A percentile compares a stretch with the other conserved stretches of the same genome.
These are phyloP conservation scores for Vollenhovia emeryi DNA, from an alignment of 1,140 invertebrate genomes.

Conservation along the genomic window DNA sequence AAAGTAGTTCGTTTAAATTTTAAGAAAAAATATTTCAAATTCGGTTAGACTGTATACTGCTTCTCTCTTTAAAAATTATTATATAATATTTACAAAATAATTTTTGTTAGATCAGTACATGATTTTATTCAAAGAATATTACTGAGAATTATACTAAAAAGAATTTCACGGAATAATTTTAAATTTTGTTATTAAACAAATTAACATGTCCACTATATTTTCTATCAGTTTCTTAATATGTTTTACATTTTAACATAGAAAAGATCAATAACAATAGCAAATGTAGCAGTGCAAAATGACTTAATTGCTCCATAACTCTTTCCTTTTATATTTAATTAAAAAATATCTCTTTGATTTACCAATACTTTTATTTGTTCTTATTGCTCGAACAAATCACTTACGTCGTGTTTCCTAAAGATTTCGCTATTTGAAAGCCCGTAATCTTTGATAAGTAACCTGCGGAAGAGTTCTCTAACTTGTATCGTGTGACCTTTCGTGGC, in stretches of 20 bases:
- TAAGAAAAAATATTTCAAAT: not conserved
- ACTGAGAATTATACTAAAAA: not conserved
- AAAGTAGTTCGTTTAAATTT: not conserved
- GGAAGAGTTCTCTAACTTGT: slow-evolving; percentile 73
- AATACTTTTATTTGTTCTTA: slow-evolving; percentile 5
- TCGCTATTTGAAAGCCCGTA: slow-evolving; percentile 62
- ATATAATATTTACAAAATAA: not conserved
- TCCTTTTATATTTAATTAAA: not conserved
- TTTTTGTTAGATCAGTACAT: not conserved
- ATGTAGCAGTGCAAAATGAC: not conserved
- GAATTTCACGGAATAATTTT: not conserved
- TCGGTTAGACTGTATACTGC: not conserved
- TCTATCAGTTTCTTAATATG: not conserved
- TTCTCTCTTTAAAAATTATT: not conserved
- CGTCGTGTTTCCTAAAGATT: slow-evolving; percentile 74
- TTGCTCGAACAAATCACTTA: slow-evolving; percentile 65
- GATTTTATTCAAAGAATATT: not conserved
- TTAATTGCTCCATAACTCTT: slow-evolving; percentile 2
- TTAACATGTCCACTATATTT: not conserved
- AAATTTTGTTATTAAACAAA: not conserved
- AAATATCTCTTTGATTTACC: not conserved
- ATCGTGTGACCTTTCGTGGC: slow-evolving; percentile 84
- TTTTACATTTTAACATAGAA: not conserved
- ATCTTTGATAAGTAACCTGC: slow-evolving; percentile 60
- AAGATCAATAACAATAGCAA: not conserved